Evolutionary conservation across 2,113 vertebrate genomes (phyloP).

Genomic region (Chloebia gouldiae): DNA sequence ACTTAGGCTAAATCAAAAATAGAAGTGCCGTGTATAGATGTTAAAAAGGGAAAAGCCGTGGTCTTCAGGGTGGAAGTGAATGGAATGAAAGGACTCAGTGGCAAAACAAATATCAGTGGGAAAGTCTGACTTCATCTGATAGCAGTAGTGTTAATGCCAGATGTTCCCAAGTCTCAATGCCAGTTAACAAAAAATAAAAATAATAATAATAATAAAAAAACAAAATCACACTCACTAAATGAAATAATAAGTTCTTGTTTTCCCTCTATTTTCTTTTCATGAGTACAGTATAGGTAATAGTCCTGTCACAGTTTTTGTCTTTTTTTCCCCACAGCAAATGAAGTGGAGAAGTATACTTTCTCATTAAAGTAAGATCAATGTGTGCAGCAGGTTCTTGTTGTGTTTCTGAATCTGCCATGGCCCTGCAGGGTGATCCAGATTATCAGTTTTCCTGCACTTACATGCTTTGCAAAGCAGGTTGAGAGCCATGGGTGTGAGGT

Average conservation of each 20-base stretch:
- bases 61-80: not conserved
- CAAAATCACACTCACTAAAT: not conserved
- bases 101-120: not conserved
- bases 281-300: not conserved
- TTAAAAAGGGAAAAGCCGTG: not conserved
- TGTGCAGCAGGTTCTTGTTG: not conserved
- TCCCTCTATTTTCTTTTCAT: not conserved
- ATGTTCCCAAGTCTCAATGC: not conserved
- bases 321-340: not conserved
- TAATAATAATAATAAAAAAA: too few relatives aligned
- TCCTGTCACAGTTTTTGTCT: not conserved
- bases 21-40: not conserved
- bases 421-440: not conserved
- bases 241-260: not conserved
- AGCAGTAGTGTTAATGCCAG: not conserved
- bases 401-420: not conserved
- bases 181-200: not conserved
- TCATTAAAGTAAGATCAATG: not conserved
- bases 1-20: not conserved
- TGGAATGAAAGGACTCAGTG: not conserved
- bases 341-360: not conserved
- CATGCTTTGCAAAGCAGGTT: not conserved
- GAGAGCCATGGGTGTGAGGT: not conserved
- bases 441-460: not conserved
- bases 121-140: not conserved